Percentiles rank a stretch among this genome's conserved stretches.
Evolutionary conservation across 2,797 vertebrate genomes (phyloP).

Genomic region (Ciconia nigra): DNA sequence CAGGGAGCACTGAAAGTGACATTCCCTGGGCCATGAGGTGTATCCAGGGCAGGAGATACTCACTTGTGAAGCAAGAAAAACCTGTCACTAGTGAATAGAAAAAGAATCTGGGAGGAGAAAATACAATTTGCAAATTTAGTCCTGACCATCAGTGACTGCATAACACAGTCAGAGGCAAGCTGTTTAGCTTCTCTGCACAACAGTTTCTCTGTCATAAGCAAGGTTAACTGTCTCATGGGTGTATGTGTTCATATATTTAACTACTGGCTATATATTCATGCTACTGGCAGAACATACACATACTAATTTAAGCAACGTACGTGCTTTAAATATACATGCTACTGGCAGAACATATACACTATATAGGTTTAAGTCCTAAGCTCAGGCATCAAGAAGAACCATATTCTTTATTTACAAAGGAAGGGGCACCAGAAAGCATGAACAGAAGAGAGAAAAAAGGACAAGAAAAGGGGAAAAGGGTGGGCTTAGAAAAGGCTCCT

Average conservation of each 20-base stretch:
- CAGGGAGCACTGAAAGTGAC: neutral
- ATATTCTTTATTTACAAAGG: neutral
- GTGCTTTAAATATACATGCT: neutral
- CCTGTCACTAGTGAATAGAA: neutral
- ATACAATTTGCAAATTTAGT: neutral
- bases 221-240: neutral
- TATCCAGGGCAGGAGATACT: neutral
- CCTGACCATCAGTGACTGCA: neutral
- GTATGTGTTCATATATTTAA: neutral
- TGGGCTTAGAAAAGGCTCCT: neutral
- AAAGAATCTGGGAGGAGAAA: neutral
- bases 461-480: neutral
- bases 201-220: neutral
- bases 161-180: neutral
- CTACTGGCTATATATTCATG: neutral
- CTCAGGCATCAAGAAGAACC: neutral
- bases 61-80: neutral
- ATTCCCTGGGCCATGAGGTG: neutral
- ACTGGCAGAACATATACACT: neutral
- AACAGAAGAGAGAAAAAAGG: neutral
- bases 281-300: neutral
- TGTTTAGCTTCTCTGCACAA: neutral
- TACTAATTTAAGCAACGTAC: neutral
- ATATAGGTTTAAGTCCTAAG: neutral
- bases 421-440: neutral